These are phyloP conservation scores for Steinernema scapterisci DNA, from an alignment of 2,888 invertebrate genomes.

Conservation along the genomic window DNA sequence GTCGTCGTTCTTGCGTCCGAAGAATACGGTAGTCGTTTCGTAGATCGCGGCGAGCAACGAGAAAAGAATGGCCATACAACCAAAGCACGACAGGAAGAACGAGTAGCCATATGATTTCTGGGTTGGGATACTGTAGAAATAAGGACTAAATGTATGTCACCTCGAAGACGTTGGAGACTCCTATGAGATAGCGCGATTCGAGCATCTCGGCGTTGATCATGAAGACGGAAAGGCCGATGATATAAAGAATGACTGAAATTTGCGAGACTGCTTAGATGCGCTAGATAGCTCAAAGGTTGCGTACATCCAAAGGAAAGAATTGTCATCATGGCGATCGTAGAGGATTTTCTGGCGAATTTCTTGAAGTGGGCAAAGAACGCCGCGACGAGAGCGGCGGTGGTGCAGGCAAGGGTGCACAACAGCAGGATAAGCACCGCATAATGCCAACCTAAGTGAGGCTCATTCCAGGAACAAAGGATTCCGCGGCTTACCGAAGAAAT, in stretches of 20 bases:
- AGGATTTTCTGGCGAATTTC: conserved; percentile 33
- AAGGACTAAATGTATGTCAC: conserved; percentile 33
- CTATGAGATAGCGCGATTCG: conserved; percentile 64
- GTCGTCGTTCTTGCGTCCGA: conserved; percentile 40
- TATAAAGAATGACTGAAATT: conserved; percentile 14
- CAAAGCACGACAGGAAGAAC: conserved; percentile 63
- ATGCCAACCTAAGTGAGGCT: conserved; percentile 59
- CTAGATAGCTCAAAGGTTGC: conserved; percentile 32
- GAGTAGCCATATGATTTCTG: conserved; percentile 66
- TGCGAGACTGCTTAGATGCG: conserved; percentile 43
- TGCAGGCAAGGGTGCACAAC: conserved; percentile 48
- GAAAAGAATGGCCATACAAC: conserved; percentile 54
- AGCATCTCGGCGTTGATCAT: conserved; percentile 67
- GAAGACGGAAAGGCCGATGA: conserved; percentile 61
- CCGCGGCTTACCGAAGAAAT: conserved; percentile 59
- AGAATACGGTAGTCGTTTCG: conserved; percentile 59
- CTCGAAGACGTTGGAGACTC: conserved; percentile 61
- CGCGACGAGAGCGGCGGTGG: conserved; percentile 44
- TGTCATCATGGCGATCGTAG: conserved; percentile 37
- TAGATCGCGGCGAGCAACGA: conserved; percentile 57
- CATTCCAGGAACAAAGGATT: neutral
- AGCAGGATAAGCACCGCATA: conserved; percentile 63
- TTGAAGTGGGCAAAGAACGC: conserved; percentile 52
- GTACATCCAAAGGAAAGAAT: conserved; percentile 25
- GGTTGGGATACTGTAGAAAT: neutral